phyloP scores from a whole-genome alignment of 2,113 vertebrate genomes.

The Alouatta palliata region DNA sequence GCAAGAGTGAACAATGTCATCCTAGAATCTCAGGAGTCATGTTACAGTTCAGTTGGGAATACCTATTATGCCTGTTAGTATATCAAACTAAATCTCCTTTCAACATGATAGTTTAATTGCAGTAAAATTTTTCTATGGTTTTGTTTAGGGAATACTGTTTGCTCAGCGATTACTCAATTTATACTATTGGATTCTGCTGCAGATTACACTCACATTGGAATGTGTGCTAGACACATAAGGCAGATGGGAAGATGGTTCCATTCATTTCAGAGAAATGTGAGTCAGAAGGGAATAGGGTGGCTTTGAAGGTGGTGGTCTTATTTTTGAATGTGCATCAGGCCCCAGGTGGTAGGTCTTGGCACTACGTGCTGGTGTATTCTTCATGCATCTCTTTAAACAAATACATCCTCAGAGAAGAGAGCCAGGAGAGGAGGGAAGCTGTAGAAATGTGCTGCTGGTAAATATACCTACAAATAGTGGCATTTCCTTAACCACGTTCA shows the following conservation, averaged over 20 bases:
- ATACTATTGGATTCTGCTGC: neutral
- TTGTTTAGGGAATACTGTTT: constrained; percentile 45
- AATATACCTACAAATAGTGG: neutral
- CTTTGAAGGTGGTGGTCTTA: neutral
- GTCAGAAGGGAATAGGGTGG: neutral
- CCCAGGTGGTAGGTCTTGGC: constrained; percentile 2
- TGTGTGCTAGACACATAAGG: neutral
- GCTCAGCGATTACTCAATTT: constrained; percentile 6
- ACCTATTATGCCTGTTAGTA: constrained; percentile 4
- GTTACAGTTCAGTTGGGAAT: neutral
- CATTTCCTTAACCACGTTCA: neutral
- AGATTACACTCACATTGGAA: neutral
- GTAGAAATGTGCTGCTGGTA: neutral
- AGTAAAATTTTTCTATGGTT: neutral
- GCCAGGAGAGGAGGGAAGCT: neutral
- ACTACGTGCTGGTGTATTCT: neutral
- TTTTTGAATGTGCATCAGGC: neutral
- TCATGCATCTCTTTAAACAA: neutral
- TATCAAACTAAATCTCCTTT: constrained; percentile 49
- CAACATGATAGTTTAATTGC: constrained; percentile 45
- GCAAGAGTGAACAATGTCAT: neutral
- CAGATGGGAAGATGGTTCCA: neutral
- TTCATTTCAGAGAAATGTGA: neutral
- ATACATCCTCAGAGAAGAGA: neutral
- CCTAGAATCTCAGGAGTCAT: neutral